A percentile compares a stretch with the other conserved stretches of the same genome.
These are phyloP conservation scores for Coreius guichenoti DNA, from an alignment of 2,797 vertebrate species.

Conservation along the genomic window DNA sequence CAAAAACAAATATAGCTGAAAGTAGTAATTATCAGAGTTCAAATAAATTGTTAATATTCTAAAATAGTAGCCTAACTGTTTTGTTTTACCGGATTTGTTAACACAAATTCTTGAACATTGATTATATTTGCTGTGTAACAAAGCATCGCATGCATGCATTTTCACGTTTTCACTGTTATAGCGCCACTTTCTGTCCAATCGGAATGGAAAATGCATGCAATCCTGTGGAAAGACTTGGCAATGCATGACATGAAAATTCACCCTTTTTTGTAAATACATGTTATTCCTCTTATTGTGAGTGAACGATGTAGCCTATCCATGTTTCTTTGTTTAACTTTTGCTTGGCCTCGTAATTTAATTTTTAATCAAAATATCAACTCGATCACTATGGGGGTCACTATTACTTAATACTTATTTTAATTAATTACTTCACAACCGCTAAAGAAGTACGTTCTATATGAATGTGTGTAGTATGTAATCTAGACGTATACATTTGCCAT, in stretches of 20 bases:
- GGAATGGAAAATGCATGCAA: not conserved
- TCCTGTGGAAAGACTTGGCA: not conserved
- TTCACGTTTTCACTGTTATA: not conserved
- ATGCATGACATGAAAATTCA: not conserved
- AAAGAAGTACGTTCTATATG: no score
- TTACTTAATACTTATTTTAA: no score
- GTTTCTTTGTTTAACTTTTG: no score
- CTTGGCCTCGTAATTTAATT: no score
- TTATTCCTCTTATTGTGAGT: not conserved
- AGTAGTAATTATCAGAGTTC: not conserved
- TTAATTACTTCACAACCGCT: not conserved
- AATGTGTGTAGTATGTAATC: no score
- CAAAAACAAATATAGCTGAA: not conserved
- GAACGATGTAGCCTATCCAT: not conserved
- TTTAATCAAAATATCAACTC: no score
- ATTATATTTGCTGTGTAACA: no score
- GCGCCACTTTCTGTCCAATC: not conserved
- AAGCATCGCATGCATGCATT: not conserved
- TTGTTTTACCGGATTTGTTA: not conserved
- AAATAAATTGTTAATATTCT: not conserved
- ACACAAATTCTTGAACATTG: not conserved
- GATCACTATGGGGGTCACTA: no score
- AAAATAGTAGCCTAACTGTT: not conserved
- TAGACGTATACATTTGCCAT: no score
- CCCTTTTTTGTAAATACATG: not conserved